phyloP scores from a whole-genome alignment of 2,113 vertebrate genomes.

The Sarotherodon lohbergeri region DNA sequence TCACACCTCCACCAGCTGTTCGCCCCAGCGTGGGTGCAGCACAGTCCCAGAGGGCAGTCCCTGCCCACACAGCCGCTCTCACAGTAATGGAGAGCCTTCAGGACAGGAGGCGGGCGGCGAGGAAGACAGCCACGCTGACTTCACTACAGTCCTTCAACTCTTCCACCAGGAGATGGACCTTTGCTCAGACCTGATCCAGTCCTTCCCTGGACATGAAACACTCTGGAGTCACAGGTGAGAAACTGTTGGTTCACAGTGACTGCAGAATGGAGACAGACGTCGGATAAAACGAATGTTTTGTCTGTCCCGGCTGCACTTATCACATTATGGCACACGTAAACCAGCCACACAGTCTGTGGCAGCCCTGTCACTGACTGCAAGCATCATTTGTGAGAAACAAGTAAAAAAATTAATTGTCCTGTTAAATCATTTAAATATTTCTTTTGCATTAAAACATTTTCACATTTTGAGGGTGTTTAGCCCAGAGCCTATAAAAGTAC shows the following conservation, averaged over 20 bases:
- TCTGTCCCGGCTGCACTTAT: background rate
- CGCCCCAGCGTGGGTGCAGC: slow-evolving; percentile 29
- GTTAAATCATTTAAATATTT: background rate
- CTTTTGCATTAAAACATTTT: background rate
- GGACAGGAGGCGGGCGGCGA: background rate
- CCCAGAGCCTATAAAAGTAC: background rate
- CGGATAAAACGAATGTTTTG: accelerated
- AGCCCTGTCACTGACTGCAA: accelerated
- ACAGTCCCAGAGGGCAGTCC: slow-evolving; percentile 20
- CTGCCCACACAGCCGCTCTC: slow-evolving; percentile 48
- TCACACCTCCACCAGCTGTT: slow-evolving; percentile 75
- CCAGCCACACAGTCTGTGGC: background rate
- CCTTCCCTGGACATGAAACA: slow-evolving; percentile 92
- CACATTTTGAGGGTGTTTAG: background rate
- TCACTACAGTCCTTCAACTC: slow-evolving; percentile 47
- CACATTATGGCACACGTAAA: no score
- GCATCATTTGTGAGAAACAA: background rate
- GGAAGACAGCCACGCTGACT: slow-evolving; percentile 3
- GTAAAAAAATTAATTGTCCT: accelerated
- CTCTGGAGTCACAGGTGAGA: slow-evolving; percentile 97
- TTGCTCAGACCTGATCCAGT: slow-evolving; percentile 88
- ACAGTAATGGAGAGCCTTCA: slow-evolving; percentile 69
- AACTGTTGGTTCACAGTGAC: background rate
- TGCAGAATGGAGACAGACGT: background rate
- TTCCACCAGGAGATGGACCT: slow-evolving; percentile 88